These are phyloP conservation scores for Halichoeres trimaculatus DNA, from an alignment of 2,113 vertebrate genomes.

Conservation along the genomic window DNA sequence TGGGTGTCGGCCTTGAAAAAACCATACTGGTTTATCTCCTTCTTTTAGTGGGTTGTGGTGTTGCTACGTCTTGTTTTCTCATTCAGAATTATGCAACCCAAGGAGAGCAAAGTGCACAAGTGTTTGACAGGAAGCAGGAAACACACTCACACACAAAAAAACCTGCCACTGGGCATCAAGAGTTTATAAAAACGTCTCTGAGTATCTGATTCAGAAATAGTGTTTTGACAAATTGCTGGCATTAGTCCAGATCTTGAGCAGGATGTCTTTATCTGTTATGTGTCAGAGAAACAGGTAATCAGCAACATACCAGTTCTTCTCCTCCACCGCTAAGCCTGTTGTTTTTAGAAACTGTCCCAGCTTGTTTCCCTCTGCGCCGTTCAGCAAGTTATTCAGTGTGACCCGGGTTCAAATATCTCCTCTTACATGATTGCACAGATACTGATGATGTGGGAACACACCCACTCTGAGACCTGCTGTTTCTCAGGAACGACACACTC, in stretches of 20 bases:
- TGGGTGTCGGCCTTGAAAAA: no score
- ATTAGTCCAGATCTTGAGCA: background rate
- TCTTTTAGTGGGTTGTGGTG: no score
- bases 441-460: background rate
- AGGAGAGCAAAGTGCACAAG: background rate
- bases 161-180: background rate
- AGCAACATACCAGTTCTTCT: background rate
- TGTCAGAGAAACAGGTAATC: background rate
- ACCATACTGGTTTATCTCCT: no score
- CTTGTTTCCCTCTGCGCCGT: constrained; percentile 2
- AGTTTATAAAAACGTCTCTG: background rate
- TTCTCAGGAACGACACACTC: background rate
- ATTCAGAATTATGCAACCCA: background rate
- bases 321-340: background rate
- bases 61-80: no score
- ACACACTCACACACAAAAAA: no score
- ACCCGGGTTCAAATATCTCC: background rate
- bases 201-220: background rate
- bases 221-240: background rate
- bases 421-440: constrained; percentile 3
- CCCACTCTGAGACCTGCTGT: background rate
- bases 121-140: background rate
- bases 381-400: background rate
- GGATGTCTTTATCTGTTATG: background rate
- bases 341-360: background rate